phyloP scores from a whole-genome alignment of 2,113 vertebrate species.

The Ivindomyrus marchei region DNA sequence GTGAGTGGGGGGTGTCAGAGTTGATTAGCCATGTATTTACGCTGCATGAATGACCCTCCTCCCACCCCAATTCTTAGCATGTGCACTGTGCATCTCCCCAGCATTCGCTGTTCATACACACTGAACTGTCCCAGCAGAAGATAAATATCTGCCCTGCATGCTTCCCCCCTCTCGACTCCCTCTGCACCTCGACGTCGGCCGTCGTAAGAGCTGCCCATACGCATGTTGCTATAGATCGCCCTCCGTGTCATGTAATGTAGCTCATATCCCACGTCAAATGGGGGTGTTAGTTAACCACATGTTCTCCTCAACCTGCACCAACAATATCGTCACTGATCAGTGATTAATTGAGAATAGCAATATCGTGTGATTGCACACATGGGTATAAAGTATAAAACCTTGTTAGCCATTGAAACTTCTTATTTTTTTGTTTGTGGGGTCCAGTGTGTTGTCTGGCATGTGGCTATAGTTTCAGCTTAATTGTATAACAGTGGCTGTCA shows the following conservation, averaged over 20 bases:
- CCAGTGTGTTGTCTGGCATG: background rate
- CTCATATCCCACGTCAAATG: background rate
- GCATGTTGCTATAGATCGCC: background rate
- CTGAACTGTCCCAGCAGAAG: background rate
- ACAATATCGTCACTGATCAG: background rate
- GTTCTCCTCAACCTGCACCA: background rate
- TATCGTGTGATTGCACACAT: background rate
- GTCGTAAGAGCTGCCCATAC: background rate
- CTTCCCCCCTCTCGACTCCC: background rate
- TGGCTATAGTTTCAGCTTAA: background rate
- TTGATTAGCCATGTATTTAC: background rate
- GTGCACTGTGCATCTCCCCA: background rate
- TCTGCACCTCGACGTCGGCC: background rate
- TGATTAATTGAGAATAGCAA: background rate
- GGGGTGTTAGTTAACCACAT: background rate
- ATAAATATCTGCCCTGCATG: background rate
- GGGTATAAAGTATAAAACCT: background rate
- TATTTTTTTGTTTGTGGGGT: background rate
- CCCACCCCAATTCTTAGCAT: background rate
- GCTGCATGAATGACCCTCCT: background rate
- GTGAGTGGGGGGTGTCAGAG: background rate
- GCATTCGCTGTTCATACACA: background rate
- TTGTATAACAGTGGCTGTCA: background rate
- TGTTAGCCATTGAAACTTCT: background rate
- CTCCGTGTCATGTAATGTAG: background rate